Base-by-base conservation (phyloP, 2,888 invertebrate genomes). In the Cheiracanthium punctorium region DNA sequence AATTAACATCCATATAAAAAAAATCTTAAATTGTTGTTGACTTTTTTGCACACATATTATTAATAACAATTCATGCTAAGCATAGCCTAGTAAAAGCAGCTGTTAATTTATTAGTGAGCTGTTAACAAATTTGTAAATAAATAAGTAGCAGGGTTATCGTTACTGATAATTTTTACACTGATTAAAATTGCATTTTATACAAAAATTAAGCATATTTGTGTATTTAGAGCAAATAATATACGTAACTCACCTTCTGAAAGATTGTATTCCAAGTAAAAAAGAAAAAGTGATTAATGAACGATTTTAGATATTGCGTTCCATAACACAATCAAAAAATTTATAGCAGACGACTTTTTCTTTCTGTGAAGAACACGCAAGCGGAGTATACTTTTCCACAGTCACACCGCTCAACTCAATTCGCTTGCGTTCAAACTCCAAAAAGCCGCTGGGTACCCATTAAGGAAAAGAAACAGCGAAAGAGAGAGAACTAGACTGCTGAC, bases 361-460 rank as follows among this genome's bases (percentile, higher is more conserved):
- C 79, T 32, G 2, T 8, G n/a, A 12, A 8, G 33, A 37, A 28
- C 58, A 58, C 52, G 73, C 52, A 20, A 43, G 58, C 28, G 8
- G 58, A 70, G 70, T 58, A 70, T 30, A 71, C 58, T 79, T 71
- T 65, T 70, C 37, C 24, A 58, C n/a, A n/a, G n/a, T n/a, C n/a
- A n/a, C n/a, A 70, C 33, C 58, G 71, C 58, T 65, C 80, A 37
- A 52, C 69, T 33, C 81, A 52, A 43, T 33, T 73, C 48, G 73
- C 69, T 69, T 67, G 64, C 79, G 33, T 74, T 52, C 71, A 24
- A 70, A 85, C 52, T 37, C 79, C 32, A 32, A 76, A 82, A 75
- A 70, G 73, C 84, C 84, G 69, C n/a, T 79, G 84, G 84, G 79
- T 85, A 85, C 74, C 73, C 84, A 85, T 85, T 79, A 85, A 85